Conservation (phyloP, 2,113 vertebrate genomes). For the Syngnathus typhle region DNA sequence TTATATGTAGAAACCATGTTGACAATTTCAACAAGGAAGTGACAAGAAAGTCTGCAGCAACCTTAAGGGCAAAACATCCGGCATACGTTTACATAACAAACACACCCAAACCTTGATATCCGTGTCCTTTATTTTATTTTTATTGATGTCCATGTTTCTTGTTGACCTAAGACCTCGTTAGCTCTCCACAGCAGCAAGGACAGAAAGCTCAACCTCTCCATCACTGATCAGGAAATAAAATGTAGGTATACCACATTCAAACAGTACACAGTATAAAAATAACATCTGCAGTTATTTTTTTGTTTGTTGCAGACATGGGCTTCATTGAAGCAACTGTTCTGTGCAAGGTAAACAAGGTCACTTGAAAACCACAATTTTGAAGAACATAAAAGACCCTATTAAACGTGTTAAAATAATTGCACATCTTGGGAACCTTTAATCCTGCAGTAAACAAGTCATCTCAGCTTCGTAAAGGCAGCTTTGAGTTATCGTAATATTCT, state of each 20-base stretch:
- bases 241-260: constrained; percentile 32
- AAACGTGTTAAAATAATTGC: constrained; percentile 37
- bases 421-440: constrained; percentile 29
- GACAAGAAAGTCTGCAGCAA: constrained; percentile 32
- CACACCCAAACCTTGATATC: background rate
- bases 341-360: constrained; percentile 66
- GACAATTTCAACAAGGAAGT: constrained; percentile 17
- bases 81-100: constrained; percentile 16
- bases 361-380: constrained; percentile 47
- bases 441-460: constrained; percentile 37
- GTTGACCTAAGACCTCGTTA: constrained; percentile 1
- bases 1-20: constrained; percentile 19
- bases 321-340: constrained; percentile 58
- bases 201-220: constrained; percentile 11
- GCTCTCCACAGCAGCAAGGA: constrained; percentile 24
- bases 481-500: constrained; percentile 17
- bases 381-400: constrained; percentile 13
- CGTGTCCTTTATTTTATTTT: background rate
- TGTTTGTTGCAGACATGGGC: constrained; percentile 34
- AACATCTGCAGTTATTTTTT: constrained; percentile 37
- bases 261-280: constrained; percentile 54
- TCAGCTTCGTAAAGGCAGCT: constrained; percentile 48
- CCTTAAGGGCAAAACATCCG: background rate
- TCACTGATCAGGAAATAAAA: constrained; percentile 23
- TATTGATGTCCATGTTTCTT: background rate